Base-by-base conservation (phyloP, 2,113 vertebrate genomes). In the Psettodes erumei region DNA sequence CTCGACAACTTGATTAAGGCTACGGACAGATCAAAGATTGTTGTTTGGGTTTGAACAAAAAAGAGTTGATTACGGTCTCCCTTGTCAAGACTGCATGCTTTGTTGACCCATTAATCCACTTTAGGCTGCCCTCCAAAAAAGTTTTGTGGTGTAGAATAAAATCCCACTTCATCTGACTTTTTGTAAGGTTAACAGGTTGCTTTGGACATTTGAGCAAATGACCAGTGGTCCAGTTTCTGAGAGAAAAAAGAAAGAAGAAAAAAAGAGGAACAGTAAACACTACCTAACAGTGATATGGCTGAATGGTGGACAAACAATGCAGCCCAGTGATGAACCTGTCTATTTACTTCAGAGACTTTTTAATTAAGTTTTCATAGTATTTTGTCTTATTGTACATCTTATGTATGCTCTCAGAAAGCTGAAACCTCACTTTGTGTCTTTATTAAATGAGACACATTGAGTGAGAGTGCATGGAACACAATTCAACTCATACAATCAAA, bases 21-120 rank as follows among this genome's bases (percentile, higher is more conserved):
- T n/a, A n/a, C n/a, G n/a, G n/a, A n/a, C n/a, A n/a, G n/a, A n/a
- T n/a, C n/a, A n/a, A 27, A 43, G 25, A 42, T 43, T 15, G 37
- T 55, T 8, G 2, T 68, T 55, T 32, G 18, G 48, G 48, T 51
- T 38, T 12, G 11, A 38, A 38, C 11, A 38, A 38, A 38, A 38
- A 38, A 3, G 3, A 38, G 10, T 38, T 38, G 37, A 12, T 13
- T 13, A n/a, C n/a, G n/a, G n/a, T n/a, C n/a, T n/a, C n/a, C n/a
- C n/a, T n/a, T n/a, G n/a, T n/a, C n/a, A n/a, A n/a, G n/a, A n/a
- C n/a, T n/a, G n/a, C 27, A 55, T 45, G 27, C 16, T 63, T 43
- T 55, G 60, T 28, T 74, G 38, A 45, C 38, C 55, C 18, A 45
- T 48, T 12, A 23, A 56, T 65, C 61, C 21, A 12, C 16, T 8